Evolutionary conservation across 2,797 vertebrate genomes (phyloP), one percentile per base, ranked within the genome.

Genomic region (Leptoclinus maculatus): DNA sequence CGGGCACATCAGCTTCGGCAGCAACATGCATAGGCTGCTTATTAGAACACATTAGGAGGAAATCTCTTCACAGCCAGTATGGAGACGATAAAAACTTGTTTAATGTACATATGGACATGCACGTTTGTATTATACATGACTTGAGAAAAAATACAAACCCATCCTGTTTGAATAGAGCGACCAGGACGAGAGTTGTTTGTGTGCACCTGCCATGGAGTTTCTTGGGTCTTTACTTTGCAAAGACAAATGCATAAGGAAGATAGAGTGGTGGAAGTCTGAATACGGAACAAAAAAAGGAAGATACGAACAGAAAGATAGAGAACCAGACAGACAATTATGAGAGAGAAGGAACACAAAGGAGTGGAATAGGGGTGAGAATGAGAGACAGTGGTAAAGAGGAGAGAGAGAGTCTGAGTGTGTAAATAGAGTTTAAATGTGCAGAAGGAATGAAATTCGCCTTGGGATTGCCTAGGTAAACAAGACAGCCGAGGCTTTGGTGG

Each of bases 341-440:
- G 76, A 80, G 60, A 66, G 71, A 78, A 66, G 74, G 80, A 81
- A 84, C 85, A 89, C 71, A 85, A 85, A 89, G 66, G 19, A 45
- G 74, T 72, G 71, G 76, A 86, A 83, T 66, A 66, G 49, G 57
- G 63, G 78, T 56, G 56, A 67, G 84, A 72, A 78, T 77, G 71
- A 81, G 85, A 89, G 85, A 90, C 74, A 83, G 73, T 91, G 87
- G 78, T 83, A 80, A 86, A 87, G 82, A 83, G 79, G 71, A 83
- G 82, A 76, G 87, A 71, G 82, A 70, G 85, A 88, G 87, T 78
- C 62, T 80, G 84, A 83, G 89, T 91, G 91, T 90, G 92, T 91
- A 94, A 94, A 94, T 91, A 94, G 90, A 92, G 92, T 91, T 93
- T 94, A 93, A 93, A 94, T 92, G 91, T 92, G 91, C 89, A 84